Conservation (phyloP, 2,888 invertebrate genomes). For the Listrodromus nycthemerus region DNA sequence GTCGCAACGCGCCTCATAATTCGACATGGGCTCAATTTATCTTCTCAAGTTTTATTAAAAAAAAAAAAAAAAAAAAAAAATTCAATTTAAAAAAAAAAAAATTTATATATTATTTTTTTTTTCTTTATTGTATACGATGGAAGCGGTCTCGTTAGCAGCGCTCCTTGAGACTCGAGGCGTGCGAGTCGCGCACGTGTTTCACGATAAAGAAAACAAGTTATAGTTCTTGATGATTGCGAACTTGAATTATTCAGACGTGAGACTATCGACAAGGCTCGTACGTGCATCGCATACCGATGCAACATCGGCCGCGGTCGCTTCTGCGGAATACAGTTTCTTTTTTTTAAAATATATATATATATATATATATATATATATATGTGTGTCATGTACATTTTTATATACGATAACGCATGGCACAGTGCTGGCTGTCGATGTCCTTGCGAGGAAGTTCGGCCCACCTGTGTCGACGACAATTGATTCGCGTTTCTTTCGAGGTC, state of each 20-base stretch:
- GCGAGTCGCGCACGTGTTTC: constrained; percentile 29
- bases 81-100: too few relatives aligned
- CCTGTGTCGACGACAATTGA: constrained; percentile 33
- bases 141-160: neutral
- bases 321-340: neutral
- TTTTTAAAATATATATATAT: constrained; percentile 18
- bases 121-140: too few relatives aligned
- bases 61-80: too few relatives aligned
- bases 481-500: neutral
- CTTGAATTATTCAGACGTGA: constrained; percentile 61
- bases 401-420: neutral
- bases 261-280: constrained; percentile 50
- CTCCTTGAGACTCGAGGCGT: neutral
- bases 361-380: neutral
- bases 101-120: neutral
- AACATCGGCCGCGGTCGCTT: constrained; percentile 28
- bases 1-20: neutral
- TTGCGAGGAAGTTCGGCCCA: constrained; percentile 33
- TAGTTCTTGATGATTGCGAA: constrained; percentile 25
- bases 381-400: too few relatives aligned
- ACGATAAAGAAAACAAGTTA: constrained; percentile 49
- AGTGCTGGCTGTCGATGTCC: constrained; percentile 42
- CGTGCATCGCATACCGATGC: neutral
- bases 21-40: neutral
- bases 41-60: too few relatives aligned